A percentile compares a stretch with the other conserved stretches of the same genome.
phyloP scores from a whole-genome alignment of 1,140 invertebrate species.

The Meloidogyne floridensis region DNA sequence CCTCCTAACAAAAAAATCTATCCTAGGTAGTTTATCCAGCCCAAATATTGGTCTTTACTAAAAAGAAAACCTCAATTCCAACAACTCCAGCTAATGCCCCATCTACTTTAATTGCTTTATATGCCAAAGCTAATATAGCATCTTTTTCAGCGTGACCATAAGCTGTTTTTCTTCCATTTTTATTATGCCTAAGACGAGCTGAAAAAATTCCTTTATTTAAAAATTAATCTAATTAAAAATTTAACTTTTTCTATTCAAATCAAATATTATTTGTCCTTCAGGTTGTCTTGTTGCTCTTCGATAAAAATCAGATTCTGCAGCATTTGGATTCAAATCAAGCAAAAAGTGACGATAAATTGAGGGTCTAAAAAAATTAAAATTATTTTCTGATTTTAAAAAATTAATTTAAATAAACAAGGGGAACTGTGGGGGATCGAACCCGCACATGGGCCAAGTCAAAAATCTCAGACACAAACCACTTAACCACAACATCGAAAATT shows the following conservation, averaged over 20 bases:
- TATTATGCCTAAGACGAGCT: constrained; percentile 63
- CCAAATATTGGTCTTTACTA: no score
- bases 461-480: constrained; percentile 29
- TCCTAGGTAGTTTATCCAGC: no score
- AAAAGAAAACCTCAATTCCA: constrained; percentile 55
- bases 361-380: constrained; percentile 38
- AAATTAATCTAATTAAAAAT: neutral
- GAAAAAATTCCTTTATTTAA: constrained; percentile 6
- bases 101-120: constrained; percentile 58
- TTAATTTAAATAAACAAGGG: neutral
- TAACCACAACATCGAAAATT: no score
- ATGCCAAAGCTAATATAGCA: constrained; percentile 55
- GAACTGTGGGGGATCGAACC: neutral
- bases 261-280: constrained; percentile 58
- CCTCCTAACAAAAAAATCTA: no score
- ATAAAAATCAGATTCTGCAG: constrained; percentile 59
- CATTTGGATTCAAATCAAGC: constrained; percentile 54
- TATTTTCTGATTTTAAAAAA: constrained; percentile 6
- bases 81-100: constrained; percentile 60
- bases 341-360: constrained; percentile 58
- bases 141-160: constrained; percentile 62
- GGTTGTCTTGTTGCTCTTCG: constrained; percentile 60
- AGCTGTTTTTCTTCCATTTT: constrained; percentile 38
- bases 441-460: constrained; percentile 6
- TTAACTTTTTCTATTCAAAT: constrained; percentile 57